These are phyloP conservation scores for Pogonus chalceus DNA, from an alignment of 1,140 invertebrate species.

Conservation along the genomic window DNA sequence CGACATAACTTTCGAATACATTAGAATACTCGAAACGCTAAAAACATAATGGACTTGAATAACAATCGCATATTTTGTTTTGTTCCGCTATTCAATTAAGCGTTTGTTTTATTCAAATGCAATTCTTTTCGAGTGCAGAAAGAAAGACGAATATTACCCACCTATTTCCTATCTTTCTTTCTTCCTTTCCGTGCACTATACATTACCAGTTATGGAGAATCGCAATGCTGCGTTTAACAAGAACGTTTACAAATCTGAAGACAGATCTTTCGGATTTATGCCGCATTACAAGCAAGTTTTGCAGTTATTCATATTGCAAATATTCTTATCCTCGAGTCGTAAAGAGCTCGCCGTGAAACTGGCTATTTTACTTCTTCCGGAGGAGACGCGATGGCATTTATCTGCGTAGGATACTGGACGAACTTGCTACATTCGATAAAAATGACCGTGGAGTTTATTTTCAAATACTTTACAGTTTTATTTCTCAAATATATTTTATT, in stretches of 20 bases:
- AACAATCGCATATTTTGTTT: slow-evolving; percentile 5
- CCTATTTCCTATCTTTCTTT: background rate
- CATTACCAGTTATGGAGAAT: too few species aligned
- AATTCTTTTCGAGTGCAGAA: slow-evolving; percentile 1
- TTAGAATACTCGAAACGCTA: slow-evolving; percentile 1
- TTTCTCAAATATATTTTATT: too few species aligned
- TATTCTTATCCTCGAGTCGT: slow-evolving; percentile 3
- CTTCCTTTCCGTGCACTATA: too few species aligned
- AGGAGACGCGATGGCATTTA: too few species aligned
- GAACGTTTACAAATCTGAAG: background rate
- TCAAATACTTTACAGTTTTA: too few species aligned
- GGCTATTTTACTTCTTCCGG: slow-evolving; percentile 2
- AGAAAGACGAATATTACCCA: background rate
- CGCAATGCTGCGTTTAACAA: too few species aligned
- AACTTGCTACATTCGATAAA: too few species aligned
- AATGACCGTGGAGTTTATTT: too few species aligned
- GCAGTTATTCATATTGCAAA: slow-evolving; percentile 6
- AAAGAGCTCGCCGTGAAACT: background rate
- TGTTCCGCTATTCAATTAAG: slow-evolving; percentile 5
- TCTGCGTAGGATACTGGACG: too few species aligned
- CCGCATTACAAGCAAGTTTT: background rate
- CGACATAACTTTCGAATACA: slow-evolving; percentile 3
- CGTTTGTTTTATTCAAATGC: slow-evolving; percentile 2
- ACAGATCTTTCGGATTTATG: background rate
- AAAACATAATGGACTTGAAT: slow-evolving; percentile 6